Evolutionary conservation across 2,797 vertebrate species (phyloP), one percentile per base, ranked within the genome.

Genomic region (Chromis chromis): DNA sequence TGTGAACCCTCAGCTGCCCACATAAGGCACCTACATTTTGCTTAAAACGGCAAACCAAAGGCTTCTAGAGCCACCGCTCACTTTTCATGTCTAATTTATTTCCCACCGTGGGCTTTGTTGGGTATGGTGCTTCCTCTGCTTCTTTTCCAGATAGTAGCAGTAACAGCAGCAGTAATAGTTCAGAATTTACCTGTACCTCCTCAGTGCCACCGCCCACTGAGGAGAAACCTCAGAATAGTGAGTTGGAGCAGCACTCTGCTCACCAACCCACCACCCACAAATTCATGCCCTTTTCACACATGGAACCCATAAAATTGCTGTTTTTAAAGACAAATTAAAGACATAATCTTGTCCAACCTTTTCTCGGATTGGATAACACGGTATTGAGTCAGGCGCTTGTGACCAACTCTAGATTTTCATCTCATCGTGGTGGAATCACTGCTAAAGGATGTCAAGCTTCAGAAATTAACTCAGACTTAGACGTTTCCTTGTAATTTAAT

Each of bases 221-320:
- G 94, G 95, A 95, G 91, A 95, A 95, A 93, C 89, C 93, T 94
- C 95, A 94, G 87, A 94, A 95, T 96, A 96, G 96, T 96, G 96
- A 97, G 96, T 97, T 94, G 93, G 93, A 95, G 94, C 93, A 94
- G 93, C 91, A 93, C 28, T 57, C 64, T 78, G 63, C 74, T 81
- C 79, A 82, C 65, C 69, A 62, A 59, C 28, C 76, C 65, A 75
- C 52, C 69, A 65, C 55, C 79, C 86, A 86, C 89, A 86, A 62
- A 65, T 64, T 62, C 61, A 33, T 82, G 81, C 80, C 82, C 73
- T 78, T 88, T 89, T 81, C 84, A 85, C 84, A 81, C 74, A 88
- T 65, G 54, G 11, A 46, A 25, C 17, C 3, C 0, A 0, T 48
- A 46, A 40, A 71, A 53, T 22, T 36, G 4, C 53, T 62, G 4